Conservation (phyloP, 2,113 vertebrate species). For the Pseudonaja textilis region DNA sequence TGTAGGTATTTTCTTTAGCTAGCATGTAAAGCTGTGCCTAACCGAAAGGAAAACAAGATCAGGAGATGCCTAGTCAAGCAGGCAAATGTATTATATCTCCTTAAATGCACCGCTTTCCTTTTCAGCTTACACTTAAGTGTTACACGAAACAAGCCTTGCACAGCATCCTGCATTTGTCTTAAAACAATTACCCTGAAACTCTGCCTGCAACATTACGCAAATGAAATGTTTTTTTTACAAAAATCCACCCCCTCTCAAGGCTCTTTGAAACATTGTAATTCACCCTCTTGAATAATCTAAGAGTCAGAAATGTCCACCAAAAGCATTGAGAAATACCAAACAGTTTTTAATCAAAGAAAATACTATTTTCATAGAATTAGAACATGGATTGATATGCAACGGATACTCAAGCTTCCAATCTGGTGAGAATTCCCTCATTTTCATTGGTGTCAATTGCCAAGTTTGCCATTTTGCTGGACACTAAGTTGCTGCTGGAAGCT, state of each 20-base stretch:
- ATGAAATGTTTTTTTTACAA: not conserved
- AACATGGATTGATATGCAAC: not conserved
- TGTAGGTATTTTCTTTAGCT: conserved; percentile 46
- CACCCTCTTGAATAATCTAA: not conserved
- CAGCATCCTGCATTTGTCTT: not conserved
- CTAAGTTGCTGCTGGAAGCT: not conserved
- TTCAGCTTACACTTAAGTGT: not conserved
- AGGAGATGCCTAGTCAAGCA: conserved; percentile 58
- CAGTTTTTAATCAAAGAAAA: not conserved
- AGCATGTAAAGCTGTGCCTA: conserved; percentile 56
- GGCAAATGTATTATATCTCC: conserved; percentile 57
- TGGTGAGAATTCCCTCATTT: not conserved
- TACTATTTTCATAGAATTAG: not conserved
- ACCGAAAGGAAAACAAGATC: conserved; percentile 69
- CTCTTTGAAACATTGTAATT: not conserved
- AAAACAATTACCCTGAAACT: not conserved
- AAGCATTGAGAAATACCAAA: not conserved
- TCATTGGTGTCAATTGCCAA: not conserved
- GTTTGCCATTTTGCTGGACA: not conserved
- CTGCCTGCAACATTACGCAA: not conserved
- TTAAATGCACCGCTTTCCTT: conserved; percentile 49
- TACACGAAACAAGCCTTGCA: not conserved
- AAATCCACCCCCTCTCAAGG: not conserved
- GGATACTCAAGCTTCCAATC: not conserved
- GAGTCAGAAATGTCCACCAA: not conserved